Evolutionary conservation across 2,113 vertebrate genomes (phyloP).

Genomic region (Cheirogaleus medius): DNA sequence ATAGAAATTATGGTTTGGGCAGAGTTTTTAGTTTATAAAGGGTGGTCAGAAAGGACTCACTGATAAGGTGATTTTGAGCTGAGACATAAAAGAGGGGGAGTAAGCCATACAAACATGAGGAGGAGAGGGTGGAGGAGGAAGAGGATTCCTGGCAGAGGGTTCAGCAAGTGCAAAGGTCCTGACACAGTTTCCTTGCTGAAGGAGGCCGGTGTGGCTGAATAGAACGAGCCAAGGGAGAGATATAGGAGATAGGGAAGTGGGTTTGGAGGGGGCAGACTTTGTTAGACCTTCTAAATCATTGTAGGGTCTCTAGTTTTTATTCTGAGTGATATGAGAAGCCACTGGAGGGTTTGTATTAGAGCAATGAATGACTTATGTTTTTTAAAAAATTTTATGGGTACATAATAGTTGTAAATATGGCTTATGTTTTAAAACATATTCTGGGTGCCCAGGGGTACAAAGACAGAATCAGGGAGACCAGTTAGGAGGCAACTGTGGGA

Average conservation of each 20-base stretch:
- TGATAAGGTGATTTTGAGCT: background rate
- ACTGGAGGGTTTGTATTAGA: background rate
- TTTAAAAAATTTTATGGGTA: background rate
- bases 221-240: background rate
- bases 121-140: background rate
- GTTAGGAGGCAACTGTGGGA: background rate
- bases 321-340: conserved; percentile 12
- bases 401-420: background rate
- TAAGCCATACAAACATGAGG: background rate
- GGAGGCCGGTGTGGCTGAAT: background rate
- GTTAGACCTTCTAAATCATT: background rate
- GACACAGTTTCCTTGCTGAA: conserved; percentile 17
- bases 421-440: background rate
- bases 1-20: background rate
- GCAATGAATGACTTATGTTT: background rate
- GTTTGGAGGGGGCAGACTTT: background rate
- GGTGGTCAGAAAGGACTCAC: background rate
- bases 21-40: conserved; percentile 12
- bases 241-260: background rate
- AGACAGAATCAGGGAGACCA: background rate
- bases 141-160: background rate
- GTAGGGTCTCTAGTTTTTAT: background rate
- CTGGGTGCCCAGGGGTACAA: background rate
- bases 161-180: background rate
- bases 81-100: background rate